Conservation (phyloP, 1,140 invertebrate genomes). For the Probaryconus sp. region DNA sequence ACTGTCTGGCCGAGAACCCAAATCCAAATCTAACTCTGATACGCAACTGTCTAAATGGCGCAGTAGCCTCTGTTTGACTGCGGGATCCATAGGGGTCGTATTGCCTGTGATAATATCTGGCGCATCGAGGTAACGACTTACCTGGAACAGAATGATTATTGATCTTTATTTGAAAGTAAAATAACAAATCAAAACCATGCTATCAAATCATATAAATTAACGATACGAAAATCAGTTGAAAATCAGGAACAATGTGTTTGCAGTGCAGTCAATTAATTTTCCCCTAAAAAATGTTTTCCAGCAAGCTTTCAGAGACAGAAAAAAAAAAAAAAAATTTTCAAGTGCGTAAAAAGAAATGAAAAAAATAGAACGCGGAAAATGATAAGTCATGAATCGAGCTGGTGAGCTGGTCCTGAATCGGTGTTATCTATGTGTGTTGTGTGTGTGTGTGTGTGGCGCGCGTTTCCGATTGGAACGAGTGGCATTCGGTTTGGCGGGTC, state of each 20-base stretch:
- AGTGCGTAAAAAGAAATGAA: conserved; percentile 33
- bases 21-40: conserved; percentile 83
- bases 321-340: background rate
- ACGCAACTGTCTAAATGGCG: conserved; percentile 85
- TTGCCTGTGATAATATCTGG: conserved; percentile 82
- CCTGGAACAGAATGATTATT: conserved; percentile 61
- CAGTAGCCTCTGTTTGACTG: conserved; percentile 83
- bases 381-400: conserved; percentile 41
- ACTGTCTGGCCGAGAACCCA: conserved; percentile 79
- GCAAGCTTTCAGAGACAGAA: conserved; percentile 3
- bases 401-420: conserved; percentile 48
- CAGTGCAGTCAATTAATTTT: no score
- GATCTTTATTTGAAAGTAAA: no score
- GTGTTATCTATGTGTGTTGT: conserved; percentile 43
- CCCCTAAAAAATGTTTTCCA: no score
- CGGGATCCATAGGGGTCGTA: conserved; percentile 82
- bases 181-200: no score
- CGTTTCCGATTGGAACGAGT: conserved; percentile 37
- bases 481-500: conserved; percentile 48
- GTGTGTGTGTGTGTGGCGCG: conserved; percentile 44
- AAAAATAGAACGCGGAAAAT: conserved; percentile 34
- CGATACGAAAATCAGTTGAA: no score
- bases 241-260: no score
- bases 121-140: conserved; percentile 82
- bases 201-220: no score